Base-by-base conservation (phyloP, 2,888 invertebrate species). In the Leptinotarsa juncta region DNA sequence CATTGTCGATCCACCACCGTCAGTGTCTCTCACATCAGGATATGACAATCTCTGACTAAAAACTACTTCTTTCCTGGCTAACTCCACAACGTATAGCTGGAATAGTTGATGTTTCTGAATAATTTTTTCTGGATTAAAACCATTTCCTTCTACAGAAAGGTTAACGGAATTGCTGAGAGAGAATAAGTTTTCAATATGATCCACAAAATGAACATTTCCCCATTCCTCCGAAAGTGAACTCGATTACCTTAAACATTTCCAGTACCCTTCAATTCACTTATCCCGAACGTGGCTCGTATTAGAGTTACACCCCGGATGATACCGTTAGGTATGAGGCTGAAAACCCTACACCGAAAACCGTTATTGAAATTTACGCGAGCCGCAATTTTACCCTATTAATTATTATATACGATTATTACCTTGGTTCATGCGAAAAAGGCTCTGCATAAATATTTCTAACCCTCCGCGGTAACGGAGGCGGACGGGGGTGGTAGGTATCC, bases 371-470 rank as follows among this genome's bases (percentile, higher is more conserved):
- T 74, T 74, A 74, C 60, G 50, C 62, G 71, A 67, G 71, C 74
- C 74, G 51, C 67, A 74, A 71, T 74, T 60, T 71, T 51, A 18
- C 53, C 48, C 60, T 57, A 57, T 68, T 72, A 78, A 77, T 78
- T 77, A 77, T 72, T 71, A 77, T 74, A 72, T 74, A 77, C 70
- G 71, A 75, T 75, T 72, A 72, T 75, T 76, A 76, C 74, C 74
- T 88, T 82, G 85, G 85, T 80, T 88, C 88, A 85, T 92, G 92
- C 81, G 91, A 90, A 88, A 92, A 92, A 82, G 92, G 92, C 84
- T 92, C 92, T 57, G 92, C 92, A 83, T 92, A 92, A 87, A 92
- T 92, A 87, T 92, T 92, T 85, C 92, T 88, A 83, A 91, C 90
- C 85, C 91, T 91, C 78, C 92, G 89, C 76, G 92, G 90, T 78